These are phyloP conservation scores for Enteromius trimaculatus DNA, from an alignment of 2,797 vertebrate species.

Conservation along the genomic window DNA sequence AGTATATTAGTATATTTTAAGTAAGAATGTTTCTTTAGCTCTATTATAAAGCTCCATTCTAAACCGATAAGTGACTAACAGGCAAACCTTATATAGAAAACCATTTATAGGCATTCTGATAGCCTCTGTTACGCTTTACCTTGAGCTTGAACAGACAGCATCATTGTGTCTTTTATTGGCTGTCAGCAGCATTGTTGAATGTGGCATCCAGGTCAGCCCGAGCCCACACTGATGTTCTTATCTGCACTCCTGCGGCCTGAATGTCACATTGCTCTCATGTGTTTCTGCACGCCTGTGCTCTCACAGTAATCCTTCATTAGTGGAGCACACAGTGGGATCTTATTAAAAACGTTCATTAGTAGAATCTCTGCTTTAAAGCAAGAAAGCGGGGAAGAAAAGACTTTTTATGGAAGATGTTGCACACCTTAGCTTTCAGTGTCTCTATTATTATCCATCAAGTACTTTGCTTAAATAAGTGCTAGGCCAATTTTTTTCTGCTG, in stretches of 20 bases:
- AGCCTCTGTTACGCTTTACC: conserved; percentile 12
- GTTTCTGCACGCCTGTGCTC: background rate
- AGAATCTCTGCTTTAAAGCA: conserved; percentile 8
- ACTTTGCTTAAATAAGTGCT: background rate
- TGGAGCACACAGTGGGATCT: background rate
- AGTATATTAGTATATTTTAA: too few species aligned
- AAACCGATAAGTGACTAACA: background rate
- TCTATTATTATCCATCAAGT: background rate
- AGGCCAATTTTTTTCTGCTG: conserved; percentile 2
- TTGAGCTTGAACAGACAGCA: conserved; percentile 29
- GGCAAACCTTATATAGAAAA: background rate
- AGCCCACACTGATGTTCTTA: conserved; percentile 5
- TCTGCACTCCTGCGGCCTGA: conserved; percentile 6
- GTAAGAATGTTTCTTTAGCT: background rate
- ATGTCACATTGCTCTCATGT: conserved; percentile 27
- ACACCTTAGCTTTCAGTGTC: conserved; percentile 1
- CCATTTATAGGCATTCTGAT: conserved; percentile 20
- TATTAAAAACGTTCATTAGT: conserved; percentile 1
- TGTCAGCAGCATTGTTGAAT: conserved; percentile 15
- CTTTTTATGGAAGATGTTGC: conserved; percentile 5
- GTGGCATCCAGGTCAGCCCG: conserved; percentile 18
- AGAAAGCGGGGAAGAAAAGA: background rate
- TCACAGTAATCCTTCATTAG: conserved; percentile 34
- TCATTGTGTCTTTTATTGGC: conserved; percentile 42
- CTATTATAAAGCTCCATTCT: background rate